Base-by-base conservation (phyloP, 2,888 invertebrate species). In the Rutpela maculata region DNA sequence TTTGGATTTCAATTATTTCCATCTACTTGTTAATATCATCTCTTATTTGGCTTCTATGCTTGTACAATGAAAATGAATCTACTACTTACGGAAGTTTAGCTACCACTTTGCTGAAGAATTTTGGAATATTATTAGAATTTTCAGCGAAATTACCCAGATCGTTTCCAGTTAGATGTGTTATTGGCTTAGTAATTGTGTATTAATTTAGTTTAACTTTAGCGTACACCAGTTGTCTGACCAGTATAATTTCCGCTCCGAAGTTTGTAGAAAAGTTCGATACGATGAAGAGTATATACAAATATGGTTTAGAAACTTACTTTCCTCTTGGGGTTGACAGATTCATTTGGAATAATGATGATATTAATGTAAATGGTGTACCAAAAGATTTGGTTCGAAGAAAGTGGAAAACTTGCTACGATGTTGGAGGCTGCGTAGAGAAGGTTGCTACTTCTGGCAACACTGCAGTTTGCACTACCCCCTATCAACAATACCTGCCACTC, bases 221-320 rank as follows among this genome's bases (percentile, higher is more conserved):
- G 9, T 74, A 73, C 17, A 78, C 71, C 55, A 80, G 73, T 38
- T 72, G 70, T 35, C 67, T n/a, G n/a, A n/a, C n/a, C n/a, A n/a
- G n/a, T n/a, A n/a, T n/a, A n/a, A n/a, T n/a, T n/a, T n/a, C n/a
- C n/a, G n/a, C n/a, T n/a, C n/a, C n/a, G n/a, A n/a, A n/a, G n/a
- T n/a, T n/a, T n/a, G n/a, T n/a, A n/a, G n/a, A n/a, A n/a, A n/a
- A n/a, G n/a, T n/a, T n/a, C n/a, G n/a, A n/a, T n/a, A n/a, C n/a
- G n/a, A n/a, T 75, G 0, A n/a, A n/a, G n/a, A n/a, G n/a, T n/a
- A n/a, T n/a, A n/a, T n/a, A n/a, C n/a, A n/a, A n/a, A n/a, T n/a
- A n/a, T n/a, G n/a, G n/a, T n/a, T n/a, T n/a, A n/a, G n/a, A n/a
- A n/a, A n/a, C n/a, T n/a, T n/a, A n/a, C n/a, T n/a, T n/a, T n/a